These are phyloP conservation scores for Acrocephalus scirpaceus DNA, from an alignment of 2,797 vertebrate species.

Conservation along the genomic window DNA sequence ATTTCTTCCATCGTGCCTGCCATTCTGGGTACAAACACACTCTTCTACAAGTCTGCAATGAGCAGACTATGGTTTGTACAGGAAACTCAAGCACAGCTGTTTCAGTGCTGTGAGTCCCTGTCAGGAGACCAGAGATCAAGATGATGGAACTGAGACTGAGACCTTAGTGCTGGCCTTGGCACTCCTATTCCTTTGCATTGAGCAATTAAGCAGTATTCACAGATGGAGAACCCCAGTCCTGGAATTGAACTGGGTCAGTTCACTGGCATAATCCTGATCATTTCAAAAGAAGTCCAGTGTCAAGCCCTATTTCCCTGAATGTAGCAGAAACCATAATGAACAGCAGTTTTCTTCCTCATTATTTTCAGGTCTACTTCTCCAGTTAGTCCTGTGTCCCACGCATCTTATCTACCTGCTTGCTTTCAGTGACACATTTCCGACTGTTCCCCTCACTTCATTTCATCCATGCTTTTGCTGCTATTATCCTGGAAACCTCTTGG, in stretches of 20 bases:
- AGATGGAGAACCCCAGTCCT: conserved; percentile 8
- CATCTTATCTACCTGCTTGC: not conserved
- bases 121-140: not conserved
- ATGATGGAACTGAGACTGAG: not conserved
- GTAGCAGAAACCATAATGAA: not conserved
- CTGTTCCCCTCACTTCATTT: not conserved
- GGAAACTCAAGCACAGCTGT: not conserved
- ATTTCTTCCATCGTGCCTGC: not conserved
- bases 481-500: not conserved
- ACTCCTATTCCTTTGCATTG: not conserved
- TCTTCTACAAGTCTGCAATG: not conserved
- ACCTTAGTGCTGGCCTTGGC: not conserved
- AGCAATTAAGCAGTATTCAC: conserved; percentile 26
- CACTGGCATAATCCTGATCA: not conserved
- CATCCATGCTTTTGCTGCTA: not conserved
- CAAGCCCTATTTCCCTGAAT: not conserved
- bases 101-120: not conserved
- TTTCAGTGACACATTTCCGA: not conserved
- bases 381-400: not conserved
- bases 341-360: conserved; percentile 25
- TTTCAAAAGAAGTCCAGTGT: conserved; percentile 19
- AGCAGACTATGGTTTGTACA: not conserved
- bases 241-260: not conserved
- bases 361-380: not conserved
- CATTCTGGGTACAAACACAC: not conserved